Evolutionary conservation across 1,140 invertebrate genomes (phyloP).

Genomic region (Anoplolepis gracilipes): DNA sequence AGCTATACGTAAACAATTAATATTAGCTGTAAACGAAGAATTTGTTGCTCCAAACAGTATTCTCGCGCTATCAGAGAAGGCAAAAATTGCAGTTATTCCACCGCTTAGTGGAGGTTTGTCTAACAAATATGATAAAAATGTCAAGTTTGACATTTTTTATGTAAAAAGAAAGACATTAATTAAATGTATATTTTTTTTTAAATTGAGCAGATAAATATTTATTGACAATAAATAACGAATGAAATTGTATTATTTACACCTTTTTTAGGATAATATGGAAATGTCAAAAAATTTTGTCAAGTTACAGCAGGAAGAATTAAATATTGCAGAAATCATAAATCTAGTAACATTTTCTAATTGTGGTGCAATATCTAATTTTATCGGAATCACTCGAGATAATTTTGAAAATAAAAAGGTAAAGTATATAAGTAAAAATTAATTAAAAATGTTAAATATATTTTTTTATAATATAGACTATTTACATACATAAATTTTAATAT

Average conservation of each 20-base stretch:
- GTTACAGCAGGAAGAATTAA: conserved; percentile 89
- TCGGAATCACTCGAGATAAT: conserved; percentile 96
- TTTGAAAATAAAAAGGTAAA: conserved; percentile 93
- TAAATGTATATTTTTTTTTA: too few species aligned
- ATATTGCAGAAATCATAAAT: conserved; percentile 89
- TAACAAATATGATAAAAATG: neutral
- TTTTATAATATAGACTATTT: neutral
- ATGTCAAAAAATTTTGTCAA: conserved; percentile 85
- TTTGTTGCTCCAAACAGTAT: conserved; percentile 87
- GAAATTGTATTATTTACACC: conserved; percentile 23
- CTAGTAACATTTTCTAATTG: conserved; percentile 90
- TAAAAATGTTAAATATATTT: conserved; percentile 44
- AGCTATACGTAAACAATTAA: conserved; percentile 89
- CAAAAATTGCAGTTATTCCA: conserved; percentile 94
- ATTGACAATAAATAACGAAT: neutral
- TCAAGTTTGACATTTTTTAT: neutral
- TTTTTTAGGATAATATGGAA: conserved; percentile 84
- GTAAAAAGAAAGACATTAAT: too few species aligned
- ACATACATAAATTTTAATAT: neutral
- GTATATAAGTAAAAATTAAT: neutral
- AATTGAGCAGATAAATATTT: too few species aligned
- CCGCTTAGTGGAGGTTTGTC: conserved; percentile 93
- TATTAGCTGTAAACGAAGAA: conserved; percentile 93
- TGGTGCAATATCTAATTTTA: conserved; percentile 95
- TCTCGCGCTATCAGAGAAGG: conserved; percentile 88